Evolutionary conservation across 2,113 vertebrate genomes (phyloP).

Genomic region (Lagopus leucura): DNA sequence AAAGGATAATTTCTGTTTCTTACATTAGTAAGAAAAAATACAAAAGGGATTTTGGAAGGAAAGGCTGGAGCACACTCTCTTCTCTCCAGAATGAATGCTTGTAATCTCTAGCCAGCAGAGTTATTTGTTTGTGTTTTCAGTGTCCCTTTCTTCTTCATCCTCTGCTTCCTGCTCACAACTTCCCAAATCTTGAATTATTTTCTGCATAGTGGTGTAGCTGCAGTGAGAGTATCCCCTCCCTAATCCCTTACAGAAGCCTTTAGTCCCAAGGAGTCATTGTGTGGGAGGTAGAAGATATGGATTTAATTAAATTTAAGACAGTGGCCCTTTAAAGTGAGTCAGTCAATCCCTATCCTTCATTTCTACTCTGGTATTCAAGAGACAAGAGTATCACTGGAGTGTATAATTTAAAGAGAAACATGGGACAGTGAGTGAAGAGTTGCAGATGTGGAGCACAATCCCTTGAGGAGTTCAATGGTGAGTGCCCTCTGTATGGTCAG

Average conservation of each 20-base stretch:
- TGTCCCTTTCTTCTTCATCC: constrained; percentile 43
- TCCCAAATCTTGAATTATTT: constrained; percentile 55
- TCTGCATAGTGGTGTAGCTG: not conserved
- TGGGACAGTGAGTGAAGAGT: not conserved
- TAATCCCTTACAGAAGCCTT: constrained; percentile 56
- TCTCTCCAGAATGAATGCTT: not conserved
- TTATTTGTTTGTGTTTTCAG: constrained; percentile 63
- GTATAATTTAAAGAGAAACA: constrained; percentile 8
- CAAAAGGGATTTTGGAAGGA: not conserved
- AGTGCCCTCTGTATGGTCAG: not conserved
- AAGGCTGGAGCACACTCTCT: not conserved
- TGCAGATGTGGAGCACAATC: not conserved
- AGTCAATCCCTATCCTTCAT: constrained; percentile 10
- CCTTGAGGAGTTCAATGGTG: not conserved
- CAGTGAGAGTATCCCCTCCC: constrained; percentile 51
- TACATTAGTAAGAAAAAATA: not conserved
- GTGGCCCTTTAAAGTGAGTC: constrained; percentile 37
- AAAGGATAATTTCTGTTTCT: not conserved
- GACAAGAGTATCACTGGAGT: not conserved
- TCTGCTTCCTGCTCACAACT: constrained; percentile 53
- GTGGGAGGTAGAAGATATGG: constrained; percentile 51
- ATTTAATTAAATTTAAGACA: constrained; percentile 65
- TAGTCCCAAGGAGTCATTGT: constrained; percentile 26
- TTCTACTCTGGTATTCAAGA: constrained; percentile 27
- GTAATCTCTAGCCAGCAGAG: constrained; percentile 30